Evolutionary conservation across 2,797 vertebrate genomes (phyloP), one percentile per base, ranked within the genome.

Genomic region (Notolabrus celidotus): DNA sequence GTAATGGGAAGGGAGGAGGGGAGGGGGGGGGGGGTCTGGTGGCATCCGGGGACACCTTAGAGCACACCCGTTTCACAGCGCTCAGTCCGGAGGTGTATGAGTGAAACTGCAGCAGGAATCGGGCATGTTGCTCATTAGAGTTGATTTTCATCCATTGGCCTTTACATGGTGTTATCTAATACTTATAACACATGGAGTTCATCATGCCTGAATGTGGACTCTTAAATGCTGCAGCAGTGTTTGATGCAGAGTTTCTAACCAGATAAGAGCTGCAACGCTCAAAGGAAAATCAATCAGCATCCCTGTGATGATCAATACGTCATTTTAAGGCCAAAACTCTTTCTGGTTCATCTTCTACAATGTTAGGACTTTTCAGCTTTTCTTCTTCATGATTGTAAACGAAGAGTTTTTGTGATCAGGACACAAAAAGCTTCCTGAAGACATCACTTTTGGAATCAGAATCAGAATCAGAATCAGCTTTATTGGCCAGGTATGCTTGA

Each of bases 11-110:
- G 43, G 51, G 42, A 14, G 10, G 62, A 51, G 2, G 3, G 8
- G 10, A 29, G 63, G 47, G 16, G 60, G n/a, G 25, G 58, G 46
- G 45, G 55, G 55, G 20, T 25, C 68, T 62, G 41, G 47, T 46
- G 71, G 63, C 73, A 79, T 74, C 72, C 1, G 62, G 79, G 80
- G 76, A 77, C 60, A 22, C 75, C 62, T 82, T 52, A 33, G 12
- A 71, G 39, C 66, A 59, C 69, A 74, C 86, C 61, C 53, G 72
- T 84, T 66, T 85, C 10, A 0, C 57, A 63, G 45, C 22, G 55
- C 61, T 76, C 42, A 45, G 43, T 57, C 16, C 61, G 34, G 66
- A 81, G 63, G 60, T 71, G 52, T 33, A 17, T 19, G 31, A 53
- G 47, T 58, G 42, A 4, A 29, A 68, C 52, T 11, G 27, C 4